phyloP scores from a whole-genome alignment of 2,113 vertebrate genomes.

The Ursus arctos region DNA sequence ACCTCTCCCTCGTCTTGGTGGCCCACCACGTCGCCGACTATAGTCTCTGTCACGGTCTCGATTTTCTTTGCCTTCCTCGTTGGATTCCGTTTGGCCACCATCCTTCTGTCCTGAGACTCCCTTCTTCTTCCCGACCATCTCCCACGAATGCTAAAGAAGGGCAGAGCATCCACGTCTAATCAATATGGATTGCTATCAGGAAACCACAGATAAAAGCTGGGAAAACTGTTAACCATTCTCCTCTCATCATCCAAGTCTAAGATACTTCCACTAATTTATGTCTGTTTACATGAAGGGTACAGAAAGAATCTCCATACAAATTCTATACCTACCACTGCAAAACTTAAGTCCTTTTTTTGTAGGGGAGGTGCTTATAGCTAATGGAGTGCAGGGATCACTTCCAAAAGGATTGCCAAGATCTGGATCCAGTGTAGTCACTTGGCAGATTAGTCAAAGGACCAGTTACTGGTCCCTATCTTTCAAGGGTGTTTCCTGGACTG shows the following conservation, averaged over 20 bases:
- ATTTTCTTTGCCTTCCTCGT: constrained; percentile 97
- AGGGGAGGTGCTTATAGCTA: neutral
- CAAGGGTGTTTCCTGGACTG: neutral
- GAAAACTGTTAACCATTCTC: constrained; percentile 8
- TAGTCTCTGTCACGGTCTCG: constrained; percentile 95
- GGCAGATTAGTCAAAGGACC: neutral
- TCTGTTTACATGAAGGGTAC: neutral
- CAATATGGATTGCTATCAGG: neutral
- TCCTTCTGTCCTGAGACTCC: constrained; percentile 97
- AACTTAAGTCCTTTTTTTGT: constrained; percentile 4
- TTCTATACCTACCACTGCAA: neutral
- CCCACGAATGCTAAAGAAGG: constrained; percentile 95
- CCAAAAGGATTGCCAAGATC: neutral
- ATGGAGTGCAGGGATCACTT: neutral
- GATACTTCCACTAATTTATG: neutral
- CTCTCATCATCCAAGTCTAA: neutral
- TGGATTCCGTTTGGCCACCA: constrained; percentile 91
- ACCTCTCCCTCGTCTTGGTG: constrained; percentile 93
- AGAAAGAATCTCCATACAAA: constrained; percentile 31
- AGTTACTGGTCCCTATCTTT: neutral
- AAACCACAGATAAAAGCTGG: neutral
- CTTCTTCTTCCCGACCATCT: constrained; percentile 99
- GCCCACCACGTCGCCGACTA: constrained; percentile 94
- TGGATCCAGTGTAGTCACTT: neutral
- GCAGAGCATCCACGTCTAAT: constrained; percentile 44